Base-by-base conservation (phyloP, 2,797 vertebrate genomes). In the Gambelia wislizenii region DNA sequence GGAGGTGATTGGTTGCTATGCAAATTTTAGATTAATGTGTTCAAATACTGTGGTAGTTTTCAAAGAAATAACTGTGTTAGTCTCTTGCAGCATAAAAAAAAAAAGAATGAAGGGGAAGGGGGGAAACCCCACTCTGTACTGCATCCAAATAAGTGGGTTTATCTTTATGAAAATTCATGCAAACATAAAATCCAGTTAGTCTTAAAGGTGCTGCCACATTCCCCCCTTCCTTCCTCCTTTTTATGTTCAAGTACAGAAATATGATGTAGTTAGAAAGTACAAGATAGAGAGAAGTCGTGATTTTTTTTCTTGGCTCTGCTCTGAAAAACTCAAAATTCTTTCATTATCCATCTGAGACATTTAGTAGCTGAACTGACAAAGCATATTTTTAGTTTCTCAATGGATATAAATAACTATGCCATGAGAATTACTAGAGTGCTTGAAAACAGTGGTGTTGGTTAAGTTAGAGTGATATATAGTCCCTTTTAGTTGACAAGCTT, bases 401-500 rank as follows among this genome's bases (percentile, higher is more conserved):
- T 86, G 81, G 70, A 67, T 87, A 0, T 16, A 70, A 83, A 61
- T 86, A 87, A 67, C 69, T 82, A 3, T 84, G 86, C 36, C 78
- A 72, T 74, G 78, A 88, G n/a, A 70, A 36, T 89, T 70, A 14
- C 0, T 3, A n/a, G 36, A 90, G 83, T 64, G 70, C 92, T 91
- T 70, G 86, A 52, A 92, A 93, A 85, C 0, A 76, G 87, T 85
- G 89, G 76, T 75, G 27, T 83, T 74, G 8, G 52, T 74, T 85
- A 88, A 42, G 47, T 69, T 69, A 93, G 85, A 74, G 81, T 84
- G 59, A 89, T 90, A 61, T 77, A 79, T 85, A 54, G 80, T 12
- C 36, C 42, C 13, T 76, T 80, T 84, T 77, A 75, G 44, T 0
- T 1, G 2, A 30, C 9, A 56, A 69, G 77, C 67, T 89, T 54